Percentiles rank a stretch among this genome's conserved stretches.
phyloP scores from a whole-genome alignment of 1,140 invertebrate species.

The Orchestia grillus region DNA sequence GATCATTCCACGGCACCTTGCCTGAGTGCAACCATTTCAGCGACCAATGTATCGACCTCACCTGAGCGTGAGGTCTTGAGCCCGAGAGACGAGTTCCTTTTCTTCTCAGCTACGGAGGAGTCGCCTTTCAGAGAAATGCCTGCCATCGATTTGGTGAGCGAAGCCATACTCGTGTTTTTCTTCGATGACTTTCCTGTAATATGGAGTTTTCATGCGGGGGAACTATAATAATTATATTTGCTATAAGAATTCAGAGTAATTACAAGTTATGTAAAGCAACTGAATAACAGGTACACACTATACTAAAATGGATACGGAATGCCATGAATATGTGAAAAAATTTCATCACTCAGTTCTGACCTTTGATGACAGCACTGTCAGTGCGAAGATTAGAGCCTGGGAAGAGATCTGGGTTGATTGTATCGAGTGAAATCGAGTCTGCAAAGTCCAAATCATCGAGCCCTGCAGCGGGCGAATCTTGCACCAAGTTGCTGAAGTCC shows the following conservation, averaged over 20 bases:
- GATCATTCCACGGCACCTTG: background rate
- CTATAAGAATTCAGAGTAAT: background rate
- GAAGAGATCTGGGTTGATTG: constrained; percentile 39
- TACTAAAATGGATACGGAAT: background rate
- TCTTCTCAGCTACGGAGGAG: background rate
- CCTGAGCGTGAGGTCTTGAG: background rate
- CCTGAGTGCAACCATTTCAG: background rate
- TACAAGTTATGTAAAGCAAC: background rate
- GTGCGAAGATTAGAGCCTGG: background rate
- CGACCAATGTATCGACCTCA: background rate
- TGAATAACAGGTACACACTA: background rate
- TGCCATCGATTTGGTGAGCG: background rate
- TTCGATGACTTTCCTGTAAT: constrained; percentile 13
- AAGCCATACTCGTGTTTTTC: background rate
- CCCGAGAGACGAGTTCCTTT: background rate
- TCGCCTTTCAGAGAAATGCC: background rate
- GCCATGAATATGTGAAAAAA: background rate
- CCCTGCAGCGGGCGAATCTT: background rate
- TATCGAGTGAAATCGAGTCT: constrained; percentile 10
- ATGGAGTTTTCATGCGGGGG: background rate
- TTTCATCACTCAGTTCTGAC: background rate
- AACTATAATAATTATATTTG: background rate
- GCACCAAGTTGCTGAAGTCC: constrained; percentile 39
- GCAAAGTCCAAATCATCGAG: background rate
- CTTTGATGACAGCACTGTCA: background rate